Percentiles rank a stretch among this genome's conserved stretches.
These are phyloP conservation scores for Drosophila gunungcola DNA, from an alignment of 1,140 invertebrate genomes.

Conservation along the genomic window DNA sequence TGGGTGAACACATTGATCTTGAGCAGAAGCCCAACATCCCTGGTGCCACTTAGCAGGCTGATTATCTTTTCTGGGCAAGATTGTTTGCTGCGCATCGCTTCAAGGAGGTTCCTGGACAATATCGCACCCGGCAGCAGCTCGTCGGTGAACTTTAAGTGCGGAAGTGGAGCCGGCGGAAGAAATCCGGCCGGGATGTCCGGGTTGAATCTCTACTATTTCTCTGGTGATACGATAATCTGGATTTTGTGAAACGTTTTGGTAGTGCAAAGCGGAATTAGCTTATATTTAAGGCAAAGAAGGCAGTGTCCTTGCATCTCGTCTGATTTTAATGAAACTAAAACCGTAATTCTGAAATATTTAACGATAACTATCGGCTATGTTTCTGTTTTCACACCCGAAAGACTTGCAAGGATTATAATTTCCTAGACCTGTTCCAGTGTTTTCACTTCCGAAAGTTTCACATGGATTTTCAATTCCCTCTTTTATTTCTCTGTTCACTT, in stretches of 20 bases:
- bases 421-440: no score
- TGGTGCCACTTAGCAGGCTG: background rate
- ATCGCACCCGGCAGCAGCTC: constrained; percentile 81
- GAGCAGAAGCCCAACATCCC: background rate
- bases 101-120: constrained; percentile 40
- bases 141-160: constrained; percentile 92
- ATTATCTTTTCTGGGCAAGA: background rate
- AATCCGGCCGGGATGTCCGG: constrained; percentile 93
- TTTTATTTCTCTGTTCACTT: no score
- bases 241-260: background rate
- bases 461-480: no score
- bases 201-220: constrained; percentile 94
- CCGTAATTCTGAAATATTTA: no score
- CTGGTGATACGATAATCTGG: constrained; percentile 97
- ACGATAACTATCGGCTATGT: no score
- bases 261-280: no score
- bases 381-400: no score
- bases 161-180: constrained; percentile 88
- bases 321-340: no score
- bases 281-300: no score
- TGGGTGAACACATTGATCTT: constrained; percentile 63
- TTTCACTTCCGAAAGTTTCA: no score
- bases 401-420: no score
- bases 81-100: constrained; percentile 16
- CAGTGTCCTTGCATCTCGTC: no score